phyloP scores from a whole-genome alignment of 2,113 vertebrate genomes.

The Proteles cristata region DNA sequence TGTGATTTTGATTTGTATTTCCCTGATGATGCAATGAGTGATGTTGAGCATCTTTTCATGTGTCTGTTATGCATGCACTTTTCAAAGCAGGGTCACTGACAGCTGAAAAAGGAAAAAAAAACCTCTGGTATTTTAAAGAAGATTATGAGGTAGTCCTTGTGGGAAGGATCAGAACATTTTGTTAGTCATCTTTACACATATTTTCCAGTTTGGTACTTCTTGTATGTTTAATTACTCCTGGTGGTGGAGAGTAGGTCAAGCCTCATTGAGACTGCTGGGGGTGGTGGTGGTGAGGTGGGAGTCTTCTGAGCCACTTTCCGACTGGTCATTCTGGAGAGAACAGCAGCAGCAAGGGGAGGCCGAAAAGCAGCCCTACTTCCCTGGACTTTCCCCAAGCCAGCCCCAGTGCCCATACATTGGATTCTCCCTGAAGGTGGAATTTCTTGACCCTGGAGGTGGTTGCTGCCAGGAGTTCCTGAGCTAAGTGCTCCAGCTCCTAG shows the following conservation, averaged over 20 bases:
- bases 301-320: background rate
- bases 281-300: too few relatives aligned
- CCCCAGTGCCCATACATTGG: rapidly evolving
- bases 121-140: background rate
- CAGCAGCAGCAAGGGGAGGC: background rate
- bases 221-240: background rate
- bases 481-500: background rate
- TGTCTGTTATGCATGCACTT: background rate
- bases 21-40: too few relatives aligned
- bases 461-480: background rate
- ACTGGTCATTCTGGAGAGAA: background rate
- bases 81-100: background rate
- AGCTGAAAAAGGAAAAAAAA: background rate
- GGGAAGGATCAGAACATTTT: background rate
- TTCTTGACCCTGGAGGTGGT: background rate
- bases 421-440: background rate
- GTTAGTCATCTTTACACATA: background rate
- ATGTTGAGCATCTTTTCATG: too few relatives aligned
- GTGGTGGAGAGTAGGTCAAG: background rate
- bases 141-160: background rate
- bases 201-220: background rate
- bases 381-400: background rate
- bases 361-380: background rate
- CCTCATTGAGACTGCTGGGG: background rate
- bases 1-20: too few relatives aligned